Conservation (phyloP, 2,113 vertebrate species). For the Lasiurus borealis region DNA sequence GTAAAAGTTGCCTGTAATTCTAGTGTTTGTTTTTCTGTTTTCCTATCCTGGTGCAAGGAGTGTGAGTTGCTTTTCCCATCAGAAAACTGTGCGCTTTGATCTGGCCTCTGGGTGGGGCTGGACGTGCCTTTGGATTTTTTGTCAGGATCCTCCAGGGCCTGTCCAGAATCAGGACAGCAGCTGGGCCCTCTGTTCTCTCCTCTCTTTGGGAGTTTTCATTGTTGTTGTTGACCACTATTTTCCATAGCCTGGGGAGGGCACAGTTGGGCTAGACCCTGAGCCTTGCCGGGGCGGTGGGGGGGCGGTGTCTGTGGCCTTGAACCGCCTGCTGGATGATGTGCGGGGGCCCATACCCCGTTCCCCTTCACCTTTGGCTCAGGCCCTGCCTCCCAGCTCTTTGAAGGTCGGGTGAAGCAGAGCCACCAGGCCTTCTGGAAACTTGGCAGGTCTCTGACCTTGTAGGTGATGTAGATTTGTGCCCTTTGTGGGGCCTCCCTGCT, state of each 20-base stretch:
- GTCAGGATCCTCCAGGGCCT: background rate
- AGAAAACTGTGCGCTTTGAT: background rate
- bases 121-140: background rate
- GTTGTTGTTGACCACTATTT: background rate
- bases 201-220: background rate
- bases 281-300: background rate
- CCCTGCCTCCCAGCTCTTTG: background rate
- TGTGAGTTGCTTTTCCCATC: background rate
- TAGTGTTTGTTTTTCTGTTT: background rate
- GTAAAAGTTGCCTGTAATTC: background rate
- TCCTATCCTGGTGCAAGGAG: background rate
- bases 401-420: background rate
- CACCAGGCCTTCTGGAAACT: no score
- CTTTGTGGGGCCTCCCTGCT: background rate
- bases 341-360: fast-evolving
- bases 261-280: fast-evolving
- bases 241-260: background rate
- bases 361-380: fast-evolving
- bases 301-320: no score
- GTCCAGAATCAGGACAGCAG: background rate
- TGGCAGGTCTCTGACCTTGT: background rate
- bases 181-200: background rate
- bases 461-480: fast-evolving
- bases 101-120: background rate
- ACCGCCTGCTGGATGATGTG: background rate